Evolutionary conservation across 2,113 vertebrate genomes (phyloP).

Genomic region (Dendrocopos noguchii): DNA sequence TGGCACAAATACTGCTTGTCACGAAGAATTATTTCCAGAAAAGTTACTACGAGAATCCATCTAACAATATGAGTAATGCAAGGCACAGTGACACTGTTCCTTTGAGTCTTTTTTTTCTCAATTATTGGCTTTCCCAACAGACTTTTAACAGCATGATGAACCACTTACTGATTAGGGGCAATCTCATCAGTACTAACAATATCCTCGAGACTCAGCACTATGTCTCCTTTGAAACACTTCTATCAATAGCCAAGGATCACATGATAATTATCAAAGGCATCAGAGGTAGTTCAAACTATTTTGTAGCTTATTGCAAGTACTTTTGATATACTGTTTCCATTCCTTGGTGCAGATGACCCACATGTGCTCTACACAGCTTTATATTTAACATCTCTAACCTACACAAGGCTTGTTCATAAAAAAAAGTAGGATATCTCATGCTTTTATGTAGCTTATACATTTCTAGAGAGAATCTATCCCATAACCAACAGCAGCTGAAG

Average conservation of each 20-base stretch:
- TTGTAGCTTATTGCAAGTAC: background rate
- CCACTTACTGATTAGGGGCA: conserved; percentile 15
- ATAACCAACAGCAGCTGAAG: background rate
- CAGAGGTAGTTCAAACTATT: conserved; percentile 21
- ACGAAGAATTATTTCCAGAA: background rate
- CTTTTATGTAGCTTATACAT: background rate
- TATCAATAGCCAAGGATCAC: conserved; percentile 51
- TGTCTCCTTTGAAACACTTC: conserved; percentile 42
- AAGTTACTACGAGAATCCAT: background rate
- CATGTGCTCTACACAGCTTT: background rate
- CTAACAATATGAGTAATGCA: background rate
- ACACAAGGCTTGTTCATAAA: background rate
- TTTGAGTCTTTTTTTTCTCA: conserved; percentile 27
- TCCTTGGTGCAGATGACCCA: background rate
- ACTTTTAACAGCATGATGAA: conserved; percentile 23
- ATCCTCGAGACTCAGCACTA: background rate
- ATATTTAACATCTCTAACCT: background rate
- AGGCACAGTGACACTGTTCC: background rate
- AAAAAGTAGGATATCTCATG: background rate
- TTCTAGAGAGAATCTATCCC: background rate
- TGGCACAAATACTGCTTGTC: background rate
- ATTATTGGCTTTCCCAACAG: conserved; percentile 21
- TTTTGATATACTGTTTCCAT: background rate
- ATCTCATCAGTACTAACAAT: conserved; percentile 19
- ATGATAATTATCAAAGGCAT: conserved; percentile 22